Base-by-base conservation (phyloP, 2,113 vertebrate genomes). In the Nyctibius bracteatus region DNA sequence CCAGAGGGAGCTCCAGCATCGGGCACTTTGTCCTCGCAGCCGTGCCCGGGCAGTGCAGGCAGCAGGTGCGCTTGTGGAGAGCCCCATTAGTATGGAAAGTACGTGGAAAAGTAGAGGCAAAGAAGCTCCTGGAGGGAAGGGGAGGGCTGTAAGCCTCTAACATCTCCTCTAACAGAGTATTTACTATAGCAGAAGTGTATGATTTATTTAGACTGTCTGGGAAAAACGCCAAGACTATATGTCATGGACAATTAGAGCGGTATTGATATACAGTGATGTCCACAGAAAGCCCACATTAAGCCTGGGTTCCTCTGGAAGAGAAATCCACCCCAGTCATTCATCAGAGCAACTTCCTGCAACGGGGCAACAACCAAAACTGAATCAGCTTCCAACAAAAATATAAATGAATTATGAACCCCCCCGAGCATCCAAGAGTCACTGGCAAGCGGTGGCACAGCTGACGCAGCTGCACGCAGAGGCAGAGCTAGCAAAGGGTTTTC, bases 221-320 rank as follows among this genome's bases (percentile, higher is more conserved):
- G 97, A 96, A 94, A 84, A 86, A 16, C 0, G 97, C 98, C 98
- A 98, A 81, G 96, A 63, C 97, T 96, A 87, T 96, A 97, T 97
- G 98, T 98, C 97, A 97, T 33, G 95, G 97, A 87, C 97, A 95
- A 97, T 98, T 95, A 97, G 89, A 96, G 95, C 72, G 47, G 63
- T n/a, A 67, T 96, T 94, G 91, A 97, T 95, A 94, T 96, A 96
- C 93, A 92, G 96, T 52, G 81, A 90, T 77, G 63, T 75, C 97
- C 77, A 67, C 83, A 58, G 67, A 91, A 95, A 95, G 94, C 93
- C 92, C 63, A 72, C 68, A 84, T 93, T 96, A 96, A 97, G 92
- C 95, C 92, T 46, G 86, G 90, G 90, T 80, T 95, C 77, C 90
- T 94, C 90, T 93, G 93, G 93, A 96, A 97, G 90, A 95, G 93